Base-by-base conservation (phyloP, 2,888 invertebrate genomes). In the Epinotia bilunana region DNA sequence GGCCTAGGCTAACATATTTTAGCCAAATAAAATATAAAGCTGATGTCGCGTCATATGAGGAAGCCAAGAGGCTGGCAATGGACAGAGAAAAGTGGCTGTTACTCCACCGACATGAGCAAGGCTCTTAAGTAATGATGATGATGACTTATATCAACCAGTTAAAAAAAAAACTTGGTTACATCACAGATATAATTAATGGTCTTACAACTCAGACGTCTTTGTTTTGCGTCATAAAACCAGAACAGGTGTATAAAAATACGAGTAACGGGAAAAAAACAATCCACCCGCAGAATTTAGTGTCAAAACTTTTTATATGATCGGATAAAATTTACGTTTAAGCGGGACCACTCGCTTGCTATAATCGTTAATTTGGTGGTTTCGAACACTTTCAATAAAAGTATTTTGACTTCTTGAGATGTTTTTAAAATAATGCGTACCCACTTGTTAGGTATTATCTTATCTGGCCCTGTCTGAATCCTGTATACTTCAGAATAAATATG, bases 261-360 rank as follows among this genome's bases (percentile, higher is more conserved):
- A 18, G 23, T 58, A 68, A 68, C 68, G 68, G 68, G n/a, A 68
- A 57, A 68, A 57, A 68, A 43, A 43, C 16, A 23, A 58, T 57
- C 39, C 20, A 23, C 58, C 5, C 20, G 13, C 23, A 57, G 43
- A 57, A 20, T 39, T 39, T 9, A 6, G 55, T 39, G 20, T 57
- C 43, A 20, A 58, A 43, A 58, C 43, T 46, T 68, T 53, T 68
- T 68, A 58, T 58, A 58, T n/a, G 20, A 57, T 43, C 23, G 23
- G 57, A 16, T 58, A 39, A 18, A 46, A 46, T 46, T 18, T 23
- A 60, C 20, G n/a, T 23, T 58, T 23, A 68, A 67, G 39, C 67
- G 55, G 67, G 20, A 39, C 9, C 20, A 43, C n/a, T 16, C 4
- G 23, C 39, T 68, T 39, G 9, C 13, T 13, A 18, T 18, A 55